Conservation (phyloP, 2,113 vertebrate species). For the Solenodon paradoxus region DNA sequence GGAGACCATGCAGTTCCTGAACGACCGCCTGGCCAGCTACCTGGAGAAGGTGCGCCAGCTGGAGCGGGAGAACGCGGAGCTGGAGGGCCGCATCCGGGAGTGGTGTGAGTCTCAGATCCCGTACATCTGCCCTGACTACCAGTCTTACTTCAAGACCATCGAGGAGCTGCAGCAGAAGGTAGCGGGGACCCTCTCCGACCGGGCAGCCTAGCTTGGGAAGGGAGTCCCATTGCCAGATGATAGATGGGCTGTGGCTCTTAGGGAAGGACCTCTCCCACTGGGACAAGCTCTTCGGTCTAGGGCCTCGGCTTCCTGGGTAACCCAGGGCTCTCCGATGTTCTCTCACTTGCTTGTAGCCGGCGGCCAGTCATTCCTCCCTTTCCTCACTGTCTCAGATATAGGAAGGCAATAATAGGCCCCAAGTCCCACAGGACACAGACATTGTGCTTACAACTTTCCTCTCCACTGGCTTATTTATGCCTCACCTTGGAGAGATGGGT, state of each 20-base stretch:
- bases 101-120: slow-evolving; percentile 80
- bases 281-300: neutral
- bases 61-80: slow-evolving; percentile 88
- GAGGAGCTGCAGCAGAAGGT: slow-evolving; percentile 79
- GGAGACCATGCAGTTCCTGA: slow-evolving; percentile 97
- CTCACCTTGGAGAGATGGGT: neutral
- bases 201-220: neutral
- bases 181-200: neutral
- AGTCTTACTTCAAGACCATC: slow-evolving; percentile 66
- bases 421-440: neutral
- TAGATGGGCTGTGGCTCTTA: neutral
- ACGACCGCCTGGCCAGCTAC: slow-evolving; percentile 92
- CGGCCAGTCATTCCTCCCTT: neutral
- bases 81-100: slow-evolving; percentile 92
- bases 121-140: slow-evolving; percentile 61
- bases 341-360: neutral
- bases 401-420: neutral
- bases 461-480: neutral
- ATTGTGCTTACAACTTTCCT: accelerated
- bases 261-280: neutral
- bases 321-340: neutral
- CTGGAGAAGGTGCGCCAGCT: slow-evolving; percentile 92
- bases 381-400: neutral
- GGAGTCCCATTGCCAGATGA: neutral
- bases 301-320: neutral